Evolutionary conservation across 2,888 invertebrate species (phyloP).

Genomic region (Drosophila setosimentum): DNA sequence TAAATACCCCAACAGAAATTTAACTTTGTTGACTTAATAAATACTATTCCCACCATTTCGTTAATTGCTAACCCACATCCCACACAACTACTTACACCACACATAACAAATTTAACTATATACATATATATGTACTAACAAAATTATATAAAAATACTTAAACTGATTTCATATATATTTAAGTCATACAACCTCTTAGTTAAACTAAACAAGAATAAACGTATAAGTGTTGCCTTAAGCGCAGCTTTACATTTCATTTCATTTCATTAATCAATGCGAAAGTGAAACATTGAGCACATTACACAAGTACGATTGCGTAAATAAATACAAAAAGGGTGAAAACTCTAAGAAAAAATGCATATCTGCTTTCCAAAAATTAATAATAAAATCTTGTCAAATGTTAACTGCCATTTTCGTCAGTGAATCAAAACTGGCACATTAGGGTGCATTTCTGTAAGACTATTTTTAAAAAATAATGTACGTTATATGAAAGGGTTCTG

Average conservation of each 20-base stretch:
- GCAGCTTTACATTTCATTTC: constrained; percentile 5
- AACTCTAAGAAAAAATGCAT: not conserved
- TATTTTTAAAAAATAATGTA: not conserved
- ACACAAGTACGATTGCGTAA: not conserved
- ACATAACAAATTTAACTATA: constrained; percentile 20
- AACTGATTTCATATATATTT: constrained; percentile 33
- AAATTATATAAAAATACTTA: constrained; percentile 20
- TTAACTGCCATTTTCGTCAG: not conserved
- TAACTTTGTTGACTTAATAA: constrained; percentile 35
- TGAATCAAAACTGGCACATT: not conserved
- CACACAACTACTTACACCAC: constrained; percentile 27
- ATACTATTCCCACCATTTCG: constrained; percentile 36
- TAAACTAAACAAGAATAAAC: constrained; percentile 30
- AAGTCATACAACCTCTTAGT: constrained; percentile 43
- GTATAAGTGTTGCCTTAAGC: constrained; percentile 4
- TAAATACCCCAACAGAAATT: constrained; percentile 34
- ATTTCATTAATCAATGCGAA: not conserved
- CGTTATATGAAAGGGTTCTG: not conserved
- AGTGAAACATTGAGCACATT: not conserved
- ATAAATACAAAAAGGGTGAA: not conserved
- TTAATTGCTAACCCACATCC: constrained; percentile 45
- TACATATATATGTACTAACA: constrained; percentile 38
- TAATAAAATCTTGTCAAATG: not conserved
- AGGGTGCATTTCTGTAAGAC: not conserved
- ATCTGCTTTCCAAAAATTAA: constrained; percentile 7